Base-by-base conservation (phyloP, 2,113 vertebrate genomes). In the Ictalurus furcatus region DNA sequence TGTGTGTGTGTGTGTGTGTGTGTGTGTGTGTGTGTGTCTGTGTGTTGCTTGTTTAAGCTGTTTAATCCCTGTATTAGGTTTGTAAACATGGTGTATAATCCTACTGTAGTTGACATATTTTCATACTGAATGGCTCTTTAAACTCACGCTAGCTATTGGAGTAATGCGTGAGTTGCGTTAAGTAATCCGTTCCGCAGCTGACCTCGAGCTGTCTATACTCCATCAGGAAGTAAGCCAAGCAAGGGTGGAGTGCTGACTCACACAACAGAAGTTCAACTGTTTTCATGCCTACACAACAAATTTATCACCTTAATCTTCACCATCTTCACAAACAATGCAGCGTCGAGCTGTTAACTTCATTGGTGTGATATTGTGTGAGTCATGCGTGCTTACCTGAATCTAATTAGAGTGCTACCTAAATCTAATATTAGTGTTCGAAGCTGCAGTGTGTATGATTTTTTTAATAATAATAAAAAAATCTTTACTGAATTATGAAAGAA, bases 61-160 rank as follows among this genome's bases (percentile, higher is more conserved):
- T 87, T 89, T 95, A 95, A 96, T 95, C 95, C 95, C 89, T 85
- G 91, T 93, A 95, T 94, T 94, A 95, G 92, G 93, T 94, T 93
- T 93, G 93, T 93, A 94, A 94, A 94, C 94, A 93, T 93, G 93
- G 92, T 92, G 91, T 91, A 90, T 94, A 94, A 95, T 94, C 93
- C 94, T 93, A 91, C 91, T 90, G 90, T 92, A 94, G 94, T 92
- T 91, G 92, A 90, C 91, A 93, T 91, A 87, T 87, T 90, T 93
- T 90, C 61, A 84, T 94, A 91, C 90, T 92, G 92, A 92, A 92
- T 87, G 89, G 91, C 88, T 93, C 89, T 91, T 92, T 85, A 88
- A 90, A 89, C 85, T 59, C 34, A 61, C 87, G 90, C 91, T 88
- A 90, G 89, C 88, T 93, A 92, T 89, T 91, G 91, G 76, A 86